These are phyloP conservation scores for Theretra japonica DNA, from an alignment of 2,888 invertebrate species.

Conservation along the genomic window DNA sequence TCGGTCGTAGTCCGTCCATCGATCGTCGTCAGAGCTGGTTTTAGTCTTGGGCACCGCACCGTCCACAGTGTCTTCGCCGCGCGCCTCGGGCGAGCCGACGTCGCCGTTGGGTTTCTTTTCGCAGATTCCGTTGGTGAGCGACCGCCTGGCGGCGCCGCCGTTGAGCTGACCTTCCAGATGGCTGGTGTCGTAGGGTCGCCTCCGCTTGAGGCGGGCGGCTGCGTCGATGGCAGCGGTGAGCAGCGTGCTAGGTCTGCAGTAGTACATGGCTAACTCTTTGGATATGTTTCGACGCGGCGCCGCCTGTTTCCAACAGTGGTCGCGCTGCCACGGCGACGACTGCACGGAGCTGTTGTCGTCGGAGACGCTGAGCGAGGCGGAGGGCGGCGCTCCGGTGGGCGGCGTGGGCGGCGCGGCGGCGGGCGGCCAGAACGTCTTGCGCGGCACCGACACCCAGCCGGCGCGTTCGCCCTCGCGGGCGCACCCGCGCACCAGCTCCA, in stretches of 20 bases:
- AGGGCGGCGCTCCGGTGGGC: slow-evolving; percentile 84
- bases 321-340: slow-evolving; percentile 95
- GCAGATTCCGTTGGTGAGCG: slow-evolving; percentile 62
- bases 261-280: slow-evolving; percentile 89
- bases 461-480: slow-evolving; percentile 89
- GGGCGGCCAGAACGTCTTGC: slow-evolving; percentile 94
- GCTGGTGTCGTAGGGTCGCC: slow-evolving; percentile 86
- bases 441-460: slow-evolving; percentile 95
- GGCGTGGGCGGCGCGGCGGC: slow-evolving; percentile 86
- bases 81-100: slow-evolving; percentile 54
- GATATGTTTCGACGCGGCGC: slow-evolving; percentile 90
- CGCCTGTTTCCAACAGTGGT: slow-evolving; percentile 95
- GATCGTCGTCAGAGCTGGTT: slow-evolving; percentile 58
- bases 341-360: slow-evolving; percentile 96
- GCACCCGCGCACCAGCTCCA: slow-evolving; percentile 88
- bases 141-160: slow-evolving; percentile 50
- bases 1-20: slow-evolving; percentile 69
- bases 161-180: slow-evolving; percentile 55
- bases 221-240: slow-evolving; percentile 72
- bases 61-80: slow-evolving; percentile 65
- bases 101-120: slow-evolving; percentile 67
- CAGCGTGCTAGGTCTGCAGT: slow-evolving; percentile 85
- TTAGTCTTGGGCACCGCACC: slow-evolving; percentile 53
- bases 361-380: slow-evolving; percentile 93
- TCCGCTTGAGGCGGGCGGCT: slow-evolving; percentile 83